Percentiles rank a stretch among this genome's conserved stretches.
Evolutionary conservation across 2,797 vertebrate genomes (phyloP).

Genomic region (Falco concolor): DNA sequence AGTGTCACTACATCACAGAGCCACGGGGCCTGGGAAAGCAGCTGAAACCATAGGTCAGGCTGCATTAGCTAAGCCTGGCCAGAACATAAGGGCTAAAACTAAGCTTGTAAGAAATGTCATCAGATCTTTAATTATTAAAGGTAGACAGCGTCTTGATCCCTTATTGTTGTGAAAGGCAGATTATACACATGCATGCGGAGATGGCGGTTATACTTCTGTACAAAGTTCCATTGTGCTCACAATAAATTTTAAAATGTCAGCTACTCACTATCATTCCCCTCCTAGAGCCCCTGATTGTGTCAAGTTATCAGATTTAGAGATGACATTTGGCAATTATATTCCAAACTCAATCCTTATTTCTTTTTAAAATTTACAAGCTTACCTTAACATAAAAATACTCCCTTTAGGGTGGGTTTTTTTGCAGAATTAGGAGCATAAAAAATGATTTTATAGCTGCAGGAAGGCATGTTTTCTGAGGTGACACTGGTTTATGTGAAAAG

Average conservation of each 20-base stretch:
- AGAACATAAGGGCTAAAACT: not conserved
- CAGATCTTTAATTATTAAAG: not conserved
- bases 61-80: not conserved
- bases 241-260: not conserved
- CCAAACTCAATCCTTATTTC: not conserved
- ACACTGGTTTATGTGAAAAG: not conserved
- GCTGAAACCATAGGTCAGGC: not conserved
- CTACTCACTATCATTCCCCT: not conserved
- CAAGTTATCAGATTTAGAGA: not conserved
- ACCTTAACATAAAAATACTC: not conserved
- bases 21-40: not conserved
- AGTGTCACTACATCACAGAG: not conserved
- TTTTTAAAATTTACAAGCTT: constrained; percentile 15
- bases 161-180: not conserved
- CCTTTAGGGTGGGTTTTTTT: not conserved
- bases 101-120: not conserved
- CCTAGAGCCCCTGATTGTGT: not conserved
- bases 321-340: not conserved
- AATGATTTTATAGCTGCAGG: not conserved
- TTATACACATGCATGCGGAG: rapidly evolving
- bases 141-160: not conserved
- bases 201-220: not conserved
- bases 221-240: not conserved
- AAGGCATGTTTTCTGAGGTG: not conserved
- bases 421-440: constrained; percentile 1